Evolutionary conservation across 2,113 vertebrate genomes (phyloP).

Genomic region (Athene cunicularia): DNA sequence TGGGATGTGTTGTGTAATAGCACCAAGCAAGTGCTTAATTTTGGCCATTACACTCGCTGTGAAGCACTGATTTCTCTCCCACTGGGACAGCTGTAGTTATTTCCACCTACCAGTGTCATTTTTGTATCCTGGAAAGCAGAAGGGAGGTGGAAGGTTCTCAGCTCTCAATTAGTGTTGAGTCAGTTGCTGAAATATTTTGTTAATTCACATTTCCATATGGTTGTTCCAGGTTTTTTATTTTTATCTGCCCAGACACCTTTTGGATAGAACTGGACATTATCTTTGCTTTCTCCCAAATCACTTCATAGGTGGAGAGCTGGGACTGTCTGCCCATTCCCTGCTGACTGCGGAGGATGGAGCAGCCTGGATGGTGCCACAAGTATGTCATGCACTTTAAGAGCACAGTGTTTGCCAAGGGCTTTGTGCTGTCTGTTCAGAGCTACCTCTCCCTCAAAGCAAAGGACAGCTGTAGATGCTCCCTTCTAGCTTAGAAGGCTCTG

Average conservation of each 20-base stretch:
- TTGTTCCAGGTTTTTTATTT: slow-evolving; percentile 57
- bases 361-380: slow-evolving; percentile 37
- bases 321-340: background rate
- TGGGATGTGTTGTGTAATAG: slow-evolving; percentile 50
- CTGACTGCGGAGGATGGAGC: slow-evolving; percentile 3
- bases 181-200: slow-evolving; percentile 64
- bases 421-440: background rate
- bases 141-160: slow-evolving; percentile 65
- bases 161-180: slow-evolving; percentile 52
- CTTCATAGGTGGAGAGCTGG: slow-evolving; percentile 22
- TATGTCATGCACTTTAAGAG: background rate
- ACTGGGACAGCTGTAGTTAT: slow-evolving; percentile 53
- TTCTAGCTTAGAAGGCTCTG: background rate
- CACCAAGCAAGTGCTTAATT: slow-evolving; percentile 42
- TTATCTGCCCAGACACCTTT: slow-evolving; percentile 61
- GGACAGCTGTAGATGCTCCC: slow-evolving; percentile 11
- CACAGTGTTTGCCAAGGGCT: slow-evolving; percentile 8
- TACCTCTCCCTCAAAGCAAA: background rate
- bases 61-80: slow-evolving; percentile 32
- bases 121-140: slow-evolving; percentile 75
- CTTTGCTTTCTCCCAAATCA: slow-evolving; percentile 24
- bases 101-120: slow-evolving; percentile 70
- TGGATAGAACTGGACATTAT: slow-evolving; percentile 41
- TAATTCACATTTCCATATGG: slow-evolving; percentile 72
- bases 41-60: slow-evolving; percentile 3